phyloP scores from a whole-genome alignment of 2,888 invertebrate species.

The Eupsilia transversa region DNA sequence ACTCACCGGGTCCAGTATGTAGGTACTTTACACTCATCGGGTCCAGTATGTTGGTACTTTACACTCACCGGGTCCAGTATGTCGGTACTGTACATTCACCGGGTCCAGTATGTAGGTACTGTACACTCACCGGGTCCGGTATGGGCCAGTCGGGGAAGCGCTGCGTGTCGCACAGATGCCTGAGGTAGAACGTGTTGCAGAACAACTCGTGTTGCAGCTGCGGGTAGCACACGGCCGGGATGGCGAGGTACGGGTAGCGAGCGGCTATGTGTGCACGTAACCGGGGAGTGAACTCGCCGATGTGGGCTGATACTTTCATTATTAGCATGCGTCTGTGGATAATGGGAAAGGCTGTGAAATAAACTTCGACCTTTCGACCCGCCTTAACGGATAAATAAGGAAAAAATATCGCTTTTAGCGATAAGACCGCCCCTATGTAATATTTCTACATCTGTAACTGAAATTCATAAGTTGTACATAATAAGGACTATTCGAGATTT shows the following conservation, averaged over 20 bases:
- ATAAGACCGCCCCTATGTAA: too few species aligned
- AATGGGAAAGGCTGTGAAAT: background rate
- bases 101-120: background rate
- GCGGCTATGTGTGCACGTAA: constrained; percentile 98
- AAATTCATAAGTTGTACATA: too few species aligned
- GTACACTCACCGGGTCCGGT: constrained; percentile 95
- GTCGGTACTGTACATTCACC: constrained; percentile 84
- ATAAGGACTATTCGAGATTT: background rate
- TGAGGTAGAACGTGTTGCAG: constrained; percentile 99
- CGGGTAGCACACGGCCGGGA: constrained; percentile 97
- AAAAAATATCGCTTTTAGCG: too few species aligned
- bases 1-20: too few species aligned
- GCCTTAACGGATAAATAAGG: too few species aligned
- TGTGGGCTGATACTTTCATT: constrained; percentile 98
- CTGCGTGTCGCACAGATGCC: constrained; percentile 97
- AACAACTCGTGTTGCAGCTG: constrained; percentile 99
- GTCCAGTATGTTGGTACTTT: background rate
- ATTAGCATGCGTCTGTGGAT: constrained; percentile 95
- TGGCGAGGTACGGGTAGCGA: constrained; percentile 98
- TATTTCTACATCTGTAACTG: too few species aligned
- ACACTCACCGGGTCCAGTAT: background rate
- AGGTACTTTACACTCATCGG: too few species aligned
- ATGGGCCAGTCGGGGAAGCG: constrained; percentile 99
- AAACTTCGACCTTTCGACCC: background rate
- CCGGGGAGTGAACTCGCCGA: constrained; percentile 99